Evolutionary conservation across 2,113 vertebrate species (phyloP).

Genomic region (Craseonycteris thonglongyai): DNA sequence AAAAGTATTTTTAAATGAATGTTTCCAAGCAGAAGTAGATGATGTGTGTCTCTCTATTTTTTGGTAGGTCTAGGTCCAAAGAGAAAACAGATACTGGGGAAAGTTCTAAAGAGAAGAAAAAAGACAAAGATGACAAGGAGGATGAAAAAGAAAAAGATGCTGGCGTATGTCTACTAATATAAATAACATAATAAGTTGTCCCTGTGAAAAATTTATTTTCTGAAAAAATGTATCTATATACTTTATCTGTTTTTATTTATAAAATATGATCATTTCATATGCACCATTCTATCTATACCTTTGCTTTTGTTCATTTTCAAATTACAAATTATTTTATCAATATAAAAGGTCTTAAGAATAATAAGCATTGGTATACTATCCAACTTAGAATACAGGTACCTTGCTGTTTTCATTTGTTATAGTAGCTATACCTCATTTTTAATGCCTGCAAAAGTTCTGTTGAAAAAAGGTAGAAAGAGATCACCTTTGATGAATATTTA

Average conservation of each 20-base stretch:
- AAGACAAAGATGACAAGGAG: slow-evolving; percentile 96
- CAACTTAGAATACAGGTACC: neutral
- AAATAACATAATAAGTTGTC: slow-evolving; percentile 22
- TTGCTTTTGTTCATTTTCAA: neutral
- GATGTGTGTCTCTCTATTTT: neutral
- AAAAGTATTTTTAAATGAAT: neutral
- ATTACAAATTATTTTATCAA: neutral
- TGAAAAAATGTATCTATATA: neutral
- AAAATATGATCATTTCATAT: neutral
- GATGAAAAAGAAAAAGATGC: slow-evolving; percentile 96
- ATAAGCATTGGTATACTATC: neutral
- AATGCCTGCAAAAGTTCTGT: neutral
- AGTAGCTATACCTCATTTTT: too few relatives aligned
- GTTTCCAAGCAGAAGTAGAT: neutral
- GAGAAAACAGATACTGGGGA: slow-evolving; percentile 90
- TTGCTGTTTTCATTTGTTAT: neutral
- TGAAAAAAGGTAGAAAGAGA: neutral
- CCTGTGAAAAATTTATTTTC: neutral
- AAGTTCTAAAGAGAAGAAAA: slow-evolving; percentile 91
- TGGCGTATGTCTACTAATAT: slow-evolving; percentile 74
- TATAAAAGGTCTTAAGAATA: neutral
- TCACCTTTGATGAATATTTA: neutral
- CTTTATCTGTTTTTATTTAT: neutral
- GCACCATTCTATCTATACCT: neutral
- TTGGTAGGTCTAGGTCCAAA: slow-evolving; percentile 87